phyloP scores from a whole-genome alignment of 2,888 invertebrate species.

The Cetonia aurata region DNA sequence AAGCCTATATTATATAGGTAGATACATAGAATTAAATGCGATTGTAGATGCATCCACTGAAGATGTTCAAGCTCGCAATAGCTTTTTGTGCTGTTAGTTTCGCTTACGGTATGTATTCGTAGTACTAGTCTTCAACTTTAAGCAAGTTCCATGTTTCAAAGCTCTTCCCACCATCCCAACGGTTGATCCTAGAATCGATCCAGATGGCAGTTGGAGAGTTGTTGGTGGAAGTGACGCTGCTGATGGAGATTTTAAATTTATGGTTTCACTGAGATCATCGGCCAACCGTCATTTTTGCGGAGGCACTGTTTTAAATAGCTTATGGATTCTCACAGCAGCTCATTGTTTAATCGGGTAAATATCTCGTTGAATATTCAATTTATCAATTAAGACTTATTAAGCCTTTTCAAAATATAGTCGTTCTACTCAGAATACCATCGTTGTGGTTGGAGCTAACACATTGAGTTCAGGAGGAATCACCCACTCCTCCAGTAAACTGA shows the following conservation, averaged over 20 bases:
- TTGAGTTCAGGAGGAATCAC: constrained; percentile 15
- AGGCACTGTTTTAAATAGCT: neutral
- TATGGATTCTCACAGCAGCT: constrained; percentile 67
- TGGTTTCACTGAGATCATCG: neutral
- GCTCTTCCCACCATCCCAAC: constrained; percentile 8
- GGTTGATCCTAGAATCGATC: neutral
- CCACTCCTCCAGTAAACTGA: neutral
- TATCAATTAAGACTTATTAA: too few species aligned
- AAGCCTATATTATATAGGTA: too few species aligned
- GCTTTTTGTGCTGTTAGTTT: neutral
- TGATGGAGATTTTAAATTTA: constrained; percentile 61
- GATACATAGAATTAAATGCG: neutral
- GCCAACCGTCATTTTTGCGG: constrained; percentile 1
- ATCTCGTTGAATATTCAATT: too few species aligned
- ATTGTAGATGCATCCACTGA: neutral
- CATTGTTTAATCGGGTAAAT: constrained; percentile 67
- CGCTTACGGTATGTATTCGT: neutral
- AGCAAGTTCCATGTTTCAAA: constrained; percentile 41
- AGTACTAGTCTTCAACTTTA: too few species aligned
- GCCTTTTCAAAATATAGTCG: neutral
- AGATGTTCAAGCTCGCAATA: constrained; percentile 2
- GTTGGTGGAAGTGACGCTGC: constrained; percentile 66
- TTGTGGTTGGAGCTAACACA: constrained; percentile 11
- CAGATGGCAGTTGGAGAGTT: constrained; percentile 58
- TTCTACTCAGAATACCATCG: constrained; percentile 44